A percentile compares a stretch with the other conserved stretches of the same genome.
These are phyloP conservation scores for Drymonia ruficornis DNA, from an alignment of 2,888 invertebrate species.

Conservation along the genomic window DNA sequence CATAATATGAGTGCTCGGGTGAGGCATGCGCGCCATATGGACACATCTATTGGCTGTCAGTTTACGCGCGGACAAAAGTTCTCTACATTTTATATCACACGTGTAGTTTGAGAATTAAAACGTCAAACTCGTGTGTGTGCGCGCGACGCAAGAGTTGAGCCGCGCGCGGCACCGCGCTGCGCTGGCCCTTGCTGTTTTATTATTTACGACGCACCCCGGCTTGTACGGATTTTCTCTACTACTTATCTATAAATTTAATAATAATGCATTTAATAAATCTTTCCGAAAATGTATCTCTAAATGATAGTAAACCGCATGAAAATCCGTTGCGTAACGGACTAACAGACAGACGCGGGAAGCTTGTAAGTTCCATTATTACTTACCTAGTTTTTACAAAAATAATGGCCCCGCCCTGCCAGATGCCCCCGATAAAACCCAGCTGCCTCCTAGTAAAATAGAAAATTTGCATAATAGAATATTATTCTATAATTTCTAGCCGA, in stretches of 20 bases:
- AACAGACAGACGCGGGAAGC: too few relatives aligned
- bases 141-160: slow-evolving; percentile 44
- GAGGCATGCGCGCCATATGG: too few relatives aligned
- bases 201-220: slow-evolving; percentile 37
- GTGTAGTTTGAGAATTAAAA: slow-evolving; percentile 27
- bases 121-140: slow-evolving; percentile 23
- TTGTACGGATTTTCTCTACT: too few relatives aligned
- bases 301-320: too few relatives aligned
- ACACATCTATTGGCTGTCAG: too few relatives aligned
- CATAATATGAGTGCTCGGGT: too few relatives aligned
- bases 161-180: slow-evolving; percentile 25
- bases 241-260: too few relatives aligned
- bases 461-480: slow-evolving; percentile 41
- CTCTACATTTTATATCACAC: slow-evolving; percentile 23
- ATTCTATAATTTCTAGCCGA: slow-evolving; percentile 20
- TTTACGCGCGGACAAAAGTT: slow-evolving; percentile 20
- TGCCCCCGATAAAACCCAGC: slow-evolving; percentile 19
- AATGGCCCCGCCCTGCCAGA: slow-evolving; percentile 22
- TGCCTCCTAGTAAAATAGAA: slow-evolving; percentile 31
- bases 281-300: too few relatives aligned
- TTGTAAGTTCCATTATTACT: too few relatives aligned
- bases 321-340: too few relatives aligned
- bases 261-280: too few relatives aligned
- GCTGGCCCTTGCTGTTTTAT: slow-evolving; percentile 36
- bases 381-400: too few relatives aligned